These are phyloP conservation scores for Perithous albicinctus DNA, from an alignment of 2,888 invertebrate genomes.

Conservation along the genomic window DNA sequence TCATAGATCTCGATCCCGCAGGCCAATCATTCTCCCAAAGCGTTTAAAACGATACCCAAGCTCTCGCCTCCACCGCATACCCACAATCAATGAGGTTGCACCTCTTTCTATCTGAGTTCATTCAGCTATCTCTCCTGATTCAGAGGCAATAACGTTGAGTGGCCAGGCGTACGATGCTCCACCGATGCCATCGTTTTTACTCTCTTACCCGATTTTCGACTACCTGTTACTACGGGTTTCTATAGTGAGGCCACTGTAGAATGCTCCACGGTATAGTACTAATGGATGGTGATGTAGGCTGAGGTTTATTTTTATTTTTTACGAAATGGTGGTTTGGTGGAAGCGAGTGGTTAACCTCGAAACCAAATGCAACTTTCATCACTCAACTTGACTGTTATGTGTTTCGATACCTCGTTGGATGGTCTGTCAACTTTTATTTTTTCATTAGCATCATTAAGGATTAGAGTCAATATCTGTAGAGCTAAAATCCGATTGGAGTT, in stretches of 20 bases:
- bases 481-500: not conserved
- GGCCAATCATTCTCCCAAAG: slow-evolving; percentile 30
- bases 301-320: slow-evolving; percentile 41
- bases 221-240: slow-evolving; percentile 12
- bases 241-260: not conserved
- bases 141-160: slow-evolving; percentile 62
- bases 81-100: slow-evolving; percentile 4
- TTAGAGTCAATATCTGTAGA: not conserved
- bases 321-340: slow-evolving; percentile 6
- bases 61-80: slow-evolving; percentile 22
- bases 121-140: slow-evolving; percentile 9
- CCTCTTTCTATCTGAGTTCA: slow-evolving; percentile 1
- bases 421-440: slow-evolving; percentile 1
- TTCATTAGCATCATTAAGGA: too few species aligned
- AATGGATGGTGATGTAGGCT: slow-evolving; percentile 1
- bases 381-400: slow-evolving; percentile 21
- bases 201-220: slow-evolving; percentile 44
- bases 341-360: slow-evolving; percentile 12
- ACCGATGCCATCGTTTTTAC: slow-evolving; percentile 17
- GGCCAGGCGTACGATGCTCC: slow-evolving; percentile 31
- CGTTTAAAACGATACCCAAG: slow-evolving; percentile 38
- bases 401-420: slow-evolving; percentile 1
- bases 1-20: not conserved
- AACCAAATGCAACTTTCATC: slow-evolving; percentile 19
- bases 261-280: not conserved